These are phyloP conservation scores for Tachina fera DNA, from an alignment of 2,888 invertebrate species.

Conservation along the genomic window DNA sequence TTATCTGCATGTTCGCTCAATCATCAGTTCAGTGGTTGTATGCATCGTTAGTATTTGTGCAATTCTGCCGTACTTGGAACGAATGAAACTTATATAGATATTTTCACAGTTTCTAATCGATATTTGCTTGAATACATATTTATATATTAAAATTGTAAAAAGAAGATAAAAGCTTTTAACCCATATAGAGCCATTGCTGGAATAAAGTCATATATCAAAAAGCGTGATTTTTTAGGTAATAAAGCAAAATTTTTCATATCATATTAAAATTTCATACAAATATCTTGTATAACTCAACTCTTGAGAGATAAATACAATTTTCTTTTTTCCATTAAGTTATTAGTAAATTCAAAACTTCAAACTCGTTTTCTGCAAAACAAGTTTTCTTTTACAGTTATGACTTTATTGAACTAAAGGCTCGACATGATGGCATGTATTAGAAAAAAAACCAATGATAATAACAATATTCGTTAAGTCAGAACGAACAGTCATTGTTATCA, in stretches of 20 bases:
- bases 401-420: too few relatives aligned
- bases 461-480: background rate
- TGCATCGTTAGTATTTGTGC: background rate
- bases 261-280: too few relatives aligned
- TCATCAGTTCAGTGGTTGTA: background rate
- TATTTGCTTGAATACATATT: conserved; percentile 7
- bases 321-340: too few relatives aligned
- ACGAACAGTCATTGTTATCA: background rate
- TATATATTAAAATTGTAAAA: background rate
- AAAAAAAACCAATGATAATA: background rate
- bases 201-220: too few relatives aligned
- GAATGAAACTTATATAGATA: conserved; percentile 15
- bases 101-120: conserved; percentile 49
- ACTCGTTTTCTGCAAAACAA: too few relatives aligned
- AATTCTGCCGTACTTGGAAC: background rate
- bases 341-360: too few relatives aligned
- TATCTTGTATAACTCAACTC: too few relatives aligned
- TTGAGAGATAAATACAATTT: too few relatives aligned
- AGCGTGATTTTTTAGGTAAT: too few relatives aligned
- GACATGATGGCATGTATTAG: background rate
- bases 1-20: conserved; percentile 7
- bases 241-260: too few relatives aligned
- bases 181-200: background rate
- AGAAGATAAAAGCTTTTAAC: conserved; percentile 18
- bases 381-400: too few relatives aligned